Evolutionary conservation across 2,888 invertebrate species (phyloP).

Genomic region (Heliconius ismenius): DNA sequence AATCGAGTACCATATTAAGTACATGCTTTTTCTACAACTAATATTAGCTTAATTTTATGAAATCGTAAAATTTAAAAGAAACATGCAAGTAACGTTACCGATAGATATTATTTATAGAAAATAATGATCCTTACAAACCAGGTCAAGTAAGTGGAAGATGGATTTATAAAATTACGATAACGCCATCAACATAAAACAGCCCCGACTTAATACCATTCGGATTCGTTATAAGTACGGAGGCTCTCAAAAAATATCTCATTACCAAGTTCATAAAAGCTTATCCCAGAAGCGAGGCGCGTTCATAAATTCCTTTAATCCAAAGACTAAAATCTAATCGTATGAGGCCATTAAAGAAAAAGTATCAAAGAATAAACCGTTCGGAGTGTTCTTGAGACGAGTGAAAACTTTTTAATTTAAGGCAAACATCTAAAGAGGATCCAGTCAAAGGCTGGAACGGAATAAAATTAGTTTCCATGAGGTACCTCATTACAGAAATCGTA

Average conservation of each 20-base stretch:
- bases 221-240: constrained; percentile 44
- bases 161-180: constrained; percentile 40
- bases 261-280: constrained; percentile 49
- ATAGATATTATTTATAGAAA: constrained; percentile 12
- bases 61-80: neutral
- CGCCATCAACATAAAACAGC: constrained; percentile 38
- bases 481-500: constrained; percentile 65
- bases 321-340: constrained; percentile 58
- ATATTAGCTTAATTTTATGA: too few relatives aligned
- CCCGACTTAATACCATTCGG: constrained; percentile 38
- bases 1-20: neutral
- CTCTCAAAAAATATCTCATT: constrained; percentile 50
- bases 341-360: constrained; percentile 64
- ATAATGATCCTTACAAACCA: constrained; percentile 22
- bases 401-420: constrained; percentile 74
- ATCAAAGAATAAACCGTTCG: constrained; percentile 59
- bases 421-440: constrained; percentile 64
- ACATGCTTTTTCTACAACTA: too few relatives aligned
- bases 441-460: constrained; percentile 66
- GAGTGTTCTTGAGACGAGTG: constrained; percentile 57
- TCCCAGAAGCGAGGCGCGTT: constrained; percentile 40
- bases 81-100: neutral
- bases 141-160: constrained; percentile 29
- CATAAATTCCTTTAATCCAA: constrained; percentile 52
- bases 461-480: constrained; percentile 64